These are phyloP conservation scores for Sarcophilus harrisii DNA, from an alignment of 2,797 vertebrate species.

Conservation along the genomic window DNA sequence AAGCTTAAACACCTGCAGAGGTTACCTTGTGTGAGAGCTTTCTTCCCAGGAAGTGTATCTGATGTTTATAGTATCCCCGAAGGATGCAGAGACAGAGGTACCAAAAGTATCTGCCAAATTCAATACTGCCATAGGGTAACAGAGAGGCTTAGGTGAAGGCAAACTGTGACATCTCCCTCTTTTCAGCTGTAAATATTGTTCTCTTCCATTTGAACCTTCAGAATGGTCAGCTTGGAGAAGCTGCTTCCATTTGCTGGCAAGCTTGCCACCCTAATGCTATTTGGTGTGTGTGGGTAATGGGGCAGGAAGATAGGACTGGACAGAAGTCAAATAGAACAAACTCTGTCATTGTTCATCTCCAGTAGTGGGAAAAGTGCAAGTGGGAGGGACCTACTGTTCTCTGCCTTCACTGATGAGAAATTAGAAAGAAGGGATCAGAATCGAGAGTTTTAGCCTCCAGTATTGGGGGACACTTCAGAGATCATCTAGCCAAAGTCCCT, in stretches of 20 bases:
- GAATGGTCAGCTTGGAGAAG: background rate
- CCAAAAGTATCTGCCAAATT: background rate
- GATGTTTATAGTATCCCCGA: background rate
- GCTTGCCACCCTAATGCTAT: background rate
- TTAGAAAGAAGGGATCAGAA: background rate
- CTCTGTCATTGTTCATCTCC: background rate
- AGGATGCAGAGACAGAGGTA: background rate
- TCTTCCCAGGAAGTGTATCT: background rate
- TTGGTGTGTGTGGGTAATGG: background rate
- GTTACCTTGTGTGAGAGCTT: background rate
- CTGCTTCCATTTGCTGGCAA: background rate
- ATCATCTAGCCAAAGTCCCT: background rate
- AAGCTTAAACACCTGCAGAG: background rate
- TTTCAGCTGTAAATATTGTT: background rate
- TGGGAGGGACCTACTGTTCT: background rate
- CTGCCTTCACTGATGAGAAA: background rate
- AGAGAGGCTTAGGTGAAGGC: background rate
- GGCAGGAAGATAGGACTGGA: background rate
- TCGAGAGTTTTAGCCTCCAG: background rate
- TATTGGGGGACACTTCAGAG: background rate
- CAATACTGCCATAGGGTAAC: fast-evolving
- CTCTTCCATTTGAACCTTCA: background rate
- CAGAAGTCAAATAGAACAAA: background rate
- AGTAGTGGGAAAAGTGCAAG: background rate
- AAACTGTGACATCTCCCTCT: background rate